These are phyloP conservation scores for Octodonta nipae DNA, from an alignment of 2,888 invertebrate species.

Conservation along the genomic window DNA sequence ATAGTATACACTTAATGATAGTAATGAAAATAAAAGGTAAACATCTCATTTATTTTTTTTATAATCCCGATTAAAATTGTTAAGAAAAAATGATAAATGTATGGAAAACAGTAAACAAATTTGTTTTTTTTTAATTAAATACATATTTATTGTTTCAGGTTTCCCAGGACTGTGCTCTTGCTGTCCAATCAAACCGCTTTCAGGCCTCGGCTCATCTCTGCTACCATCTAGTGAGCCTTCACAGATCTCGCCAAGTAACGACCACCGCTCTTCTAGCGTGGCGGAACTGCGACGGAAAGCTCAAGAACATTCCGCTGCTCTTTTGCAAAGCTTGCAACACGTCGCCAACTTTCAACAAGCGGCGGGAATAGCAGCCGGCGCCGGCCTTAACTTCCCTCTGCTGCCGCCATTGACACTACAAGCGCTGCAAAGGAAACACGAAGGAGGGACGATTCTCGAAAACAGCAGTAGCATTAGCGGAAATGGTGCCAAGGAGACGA, in stretches of 20 bases:
- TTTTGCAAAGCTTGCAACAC: constrained; percentile 59
- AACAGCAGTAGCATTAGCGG: too few relatives aligned
- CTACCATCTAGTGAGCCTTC: constrained; percentile 31
- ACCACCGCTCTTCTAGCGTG: constrained; percentile 73
- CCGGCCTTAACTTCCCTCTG: constrained; percentile 39
- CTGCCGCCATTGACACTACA: constrained; percentile 37
- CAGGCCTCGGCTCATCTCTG: constrained; percentile 26
- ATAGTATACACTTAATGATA: too few relatives aligned
- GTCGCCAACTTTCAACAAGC: constrained; percentile 49
- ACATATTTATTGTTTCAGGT: constrained; percentile 46
- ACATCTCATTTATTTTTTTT: too few relatives aligned
- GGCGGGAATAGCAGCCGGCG: constrained; percentile 36
- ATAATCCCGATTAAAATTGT: too few relatives aligned
- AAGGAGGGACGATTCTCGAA: constrained; percentile 11
- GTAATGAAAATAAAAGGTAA: too few relatives aligned
- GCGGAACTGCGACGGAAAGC: constrained; percentile 85
- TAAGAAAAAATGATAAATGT: too few relatives aligned
- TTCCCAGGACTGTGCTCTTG: constrained; percentile 70
- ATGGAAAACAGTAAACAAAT: too few relatives aligned
- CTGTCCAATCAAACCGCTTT: constrained; percentile 55
- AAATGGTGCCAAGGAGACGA: too few relatives aligned
- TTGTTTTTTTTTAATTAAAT: too few relatives aligned
- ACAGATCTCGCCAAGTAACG: constrained; percentile 36
- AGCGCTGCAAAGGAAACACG: constrained; percentile 30
- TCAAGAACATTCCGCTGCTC: constrained; percentile 85